Conservation (phyloP, 1,140 invertebrate species). For the Melanaphis sacchari region DNA sequence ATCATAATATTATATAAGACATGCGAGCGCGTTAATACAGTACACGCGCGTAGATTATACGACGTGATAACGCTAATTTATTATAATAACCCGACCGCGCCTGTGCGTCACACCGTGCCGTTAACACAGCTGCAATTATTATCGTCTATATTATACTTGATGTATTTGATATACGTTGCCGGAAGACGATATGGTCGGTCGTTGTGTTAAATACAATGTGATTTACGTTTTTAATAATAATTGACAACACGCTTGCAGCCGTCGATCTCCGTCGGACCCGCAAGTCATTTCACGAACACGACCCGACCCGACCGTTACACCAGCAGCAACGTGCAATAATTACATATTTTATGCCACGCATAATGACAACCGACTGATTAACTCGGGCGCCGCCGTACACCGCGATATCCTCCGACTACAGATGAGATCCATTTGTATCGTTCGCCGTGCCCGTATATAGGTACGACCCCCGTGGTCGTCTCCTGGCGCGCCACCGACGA, state of each 20-base stretch:
- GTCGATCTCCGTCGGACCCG: not conserved
- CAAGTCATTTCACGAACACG: slow-evolving; percentile 4
- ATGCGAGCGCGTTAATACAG: not conserved
- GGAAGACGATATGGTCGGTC: not conserved
- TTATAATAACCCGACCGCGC: not conserved
- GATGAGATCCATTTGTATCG: not conserved
- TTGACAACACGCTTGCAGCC: not conserved
- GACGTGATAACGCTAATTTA: not conserved
- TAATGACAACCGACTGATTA: not conserved
- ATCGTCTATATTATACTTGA: not conserved
- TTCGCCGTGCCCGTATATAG: not conserved
- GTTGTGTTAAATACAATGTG: not conserved
- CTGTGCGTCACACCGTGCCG: not conserved
- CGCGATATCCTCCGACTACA: not conserved
- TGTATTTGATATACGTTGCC: not conserved
- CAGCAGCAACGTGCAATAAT: not conserved
- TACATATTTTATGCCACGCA: not conserved
- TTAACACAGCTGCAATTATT: not conserved
- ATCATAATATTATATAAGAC: not conserved
- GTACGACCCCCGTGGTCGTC: not conserved
- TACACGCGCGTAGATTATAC: not conserved
- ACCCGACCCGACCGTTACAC: not conserved
- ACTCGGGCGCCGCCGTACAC: not conserved
- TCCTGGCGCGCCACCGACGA: not conserved
- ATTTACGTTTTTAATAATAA: not conserved